Conservation (phyloP, 2,113 vertebrate genomes). For the Cromileptes altivelis region DNA sequence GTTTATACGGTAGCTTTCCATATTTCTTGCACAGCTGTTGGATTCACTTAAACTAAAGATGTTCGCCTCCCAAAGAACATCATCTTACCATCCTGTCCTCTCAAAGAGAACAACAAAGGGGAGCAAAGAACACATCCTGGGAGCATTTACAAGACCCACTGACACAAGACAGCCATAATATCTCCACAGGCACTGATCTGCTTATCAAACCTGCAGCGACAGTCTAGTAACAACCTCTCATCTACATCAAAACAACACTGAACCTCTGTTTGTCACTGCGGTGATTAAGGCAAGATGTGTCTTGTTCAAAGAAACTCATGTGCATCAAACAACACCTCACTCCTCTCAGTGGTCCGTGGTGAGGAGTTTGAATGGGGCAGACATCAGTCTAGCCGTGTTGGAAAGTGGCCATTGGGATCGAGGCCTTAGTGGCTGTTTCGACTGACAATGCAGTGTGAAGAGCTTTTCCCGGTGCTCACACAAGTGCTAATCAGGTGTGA, state of each 20-base stretch:
- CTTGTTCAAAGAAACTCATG: slow-evolving; percentile 57
- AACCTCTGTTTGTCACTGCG: not conserved
- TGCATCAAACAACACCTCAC: not conserved
- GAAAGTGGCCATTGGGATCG: slow-evolving; percentile 2
- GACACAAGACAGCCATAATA: not conserved
- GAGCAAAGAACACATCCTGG: slow-evolving; percentile 15
- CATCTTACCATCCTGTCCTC: not conserved
- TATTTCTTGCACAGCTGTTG: not conserved
- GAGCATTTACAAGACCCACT: not conserved
- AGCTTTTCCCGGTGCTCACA: not conserved
- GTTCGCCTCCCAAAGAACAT: not conserved
- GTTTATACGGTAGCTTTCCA: not conserved
- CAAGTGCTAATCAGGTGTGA: slow-evolving; percentile 50
- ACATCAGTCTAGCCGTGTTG: slow-evolving; percentile 10
- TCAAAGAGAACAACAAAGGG: not conserved
- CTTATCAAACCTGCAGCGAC: slow-evolving; percentile 28
- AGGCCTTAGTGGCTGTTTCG: slow-evolving; percentile 33
- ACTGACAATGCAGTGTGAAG: slow-evolving; percentile 47
- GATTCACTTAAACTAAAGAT: not conserved
- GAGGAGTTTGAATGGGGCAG: not conserved
- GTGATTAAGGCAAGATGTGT: slow-evolving; percentile 39
- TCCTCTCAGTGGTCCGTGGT: not conserved
- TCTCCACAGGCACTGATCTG: slow-evolving; percentile 31
- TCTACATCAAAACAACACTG: slow-evolving; percentile 59
- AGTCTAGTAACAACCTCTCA: slow-evolving; percentile 26